A percentile compares a stretch with the other conserved stretches of the same genome.
These are phyloP conservation scores for Caenorhabditis macrosperma DNA, from an alignment of 2,888 invertebrate genomes.

Conservation along the genomic window DNA sequence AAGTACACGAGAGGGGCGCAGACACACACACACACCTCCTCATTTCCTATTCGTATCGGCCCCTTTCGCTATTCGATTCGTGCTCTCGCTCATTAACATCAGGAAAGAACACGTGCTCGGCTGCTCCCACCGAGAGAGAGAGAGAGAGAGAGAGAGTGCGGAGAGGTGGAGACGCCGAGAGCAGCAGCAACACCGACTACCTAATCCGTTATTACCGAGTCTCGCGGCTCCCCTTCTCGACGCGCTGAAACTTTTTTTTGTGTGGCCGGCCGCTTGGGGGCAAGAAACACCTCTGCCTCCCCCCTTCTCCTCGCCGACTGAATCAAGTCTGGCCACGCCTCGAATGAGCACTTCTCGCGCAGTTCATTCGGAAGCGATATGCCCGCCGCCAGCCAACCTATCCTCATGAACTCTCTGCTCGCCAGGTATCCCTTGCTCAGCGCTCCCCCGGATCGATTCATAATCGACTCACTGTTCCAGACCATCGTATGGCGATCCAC, in stretches of 20 bases:
- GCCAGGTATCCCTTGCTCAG: too few relatives aligned
- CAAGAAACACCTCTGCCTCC: too few relatives aligned
- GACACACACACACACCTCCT: conserved; percentile 5
- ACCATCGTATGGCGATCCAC: conserved; percentile 43
- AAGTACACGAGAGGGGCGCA: too few relatives aligned
- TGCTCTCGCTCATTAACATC: conserved; percentile 14
- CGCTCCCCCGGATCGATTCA: too few relatives aligned
- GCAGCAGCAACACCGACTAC: neutral
- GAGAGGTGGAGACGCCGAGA: too few relatives aligned
- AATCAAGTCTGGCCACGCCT: neutral
- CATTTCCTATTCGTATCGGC: conserved; percentile 14
- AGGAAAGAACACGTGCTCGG: conserved; percentile 21
- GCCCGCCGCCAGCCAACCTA: conserved; percentile 4
- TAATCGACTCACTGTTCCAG: too few relatives aligned
- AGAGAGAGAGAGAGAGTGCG: too few relatives aligned
- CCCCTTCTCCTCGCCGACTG: too few relatives aligned
- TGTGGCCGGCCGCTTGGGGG: neutral
- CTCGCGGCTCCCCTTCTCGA: too few relatives aligned
- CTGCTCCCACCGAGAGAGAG: neutral
- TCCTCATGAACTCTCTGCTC: conserved; percentile 1
- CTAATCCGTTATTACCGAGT: conserved; percentile 38
- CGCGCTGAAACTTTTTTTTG: conserved; percentile 21
- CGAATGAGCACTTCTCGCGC: neutral
- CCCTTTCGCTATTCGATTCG: neutral
- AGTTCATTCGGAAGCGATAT: neutral